phyloP scores from a whole-genome alignment of 2,888 invertebrate species.

The Chesias legatella region DNA sequence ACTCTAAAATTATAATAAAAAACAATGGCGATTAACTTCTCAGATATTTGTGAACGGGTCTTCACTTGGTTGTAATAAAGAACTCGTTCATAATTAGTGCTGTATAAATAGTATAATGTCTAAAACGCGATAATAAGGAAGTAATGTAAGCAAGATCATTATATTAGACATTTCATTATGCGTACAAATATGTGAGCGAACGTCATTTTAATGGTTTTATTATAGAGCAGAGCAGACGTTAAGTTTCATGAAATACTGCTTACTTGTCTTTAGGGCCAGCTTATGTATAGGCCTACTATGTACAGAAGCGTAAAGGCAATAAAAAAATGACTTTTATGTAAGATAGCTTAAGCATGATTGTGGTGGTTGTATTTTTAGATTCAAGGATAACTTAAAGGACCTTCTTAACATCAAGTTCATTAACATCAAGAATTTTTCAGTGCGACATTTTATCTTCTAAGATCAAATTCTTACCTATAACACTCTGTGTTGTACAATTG shows the following conservation, averaged over 20 bases:
- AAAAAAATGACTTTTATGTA: no score
- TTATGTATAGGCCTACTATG: no score
- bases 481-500: no score
- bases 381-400: no score
- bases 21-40: conserved; percentile 66
- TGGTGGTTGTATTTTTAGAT: no score
- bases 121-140: conserved; percentile 74
- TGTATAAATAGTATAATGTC: conserved; percentile 69
- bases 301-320: no score
- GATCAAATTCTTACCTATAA: no score
- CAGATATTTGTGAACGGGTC: conserved; percentile 59
- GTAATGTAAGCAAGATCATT: conserved; percentile 72
- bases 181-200: conserved; percentile 66
- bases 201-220: conserved; percentile 58
- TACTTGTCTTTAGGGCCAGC: no score
- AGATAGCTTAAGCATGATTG: no score
- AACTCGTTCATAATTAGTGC: conserved; percentile 71
- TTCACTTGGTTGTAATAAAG: conserved; percentile 62
- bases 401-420: no score
- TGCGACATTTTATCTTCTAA: no score
- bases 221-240: conserved; percentile 41
- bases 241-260: conserved; percentile 21
- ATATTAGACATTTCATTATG: conserved; percentile 71
- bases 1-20: conserved; percentile 48
- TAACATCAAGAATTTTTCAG: no score